A percentile compares a stretch with the other conserved stretches of the same genome.
These are phyloP conservation scores for Argya squamiceps DNA, from an alignment of 2,797 vertebrate genomes.

Conservation along the genomic window DNA sequence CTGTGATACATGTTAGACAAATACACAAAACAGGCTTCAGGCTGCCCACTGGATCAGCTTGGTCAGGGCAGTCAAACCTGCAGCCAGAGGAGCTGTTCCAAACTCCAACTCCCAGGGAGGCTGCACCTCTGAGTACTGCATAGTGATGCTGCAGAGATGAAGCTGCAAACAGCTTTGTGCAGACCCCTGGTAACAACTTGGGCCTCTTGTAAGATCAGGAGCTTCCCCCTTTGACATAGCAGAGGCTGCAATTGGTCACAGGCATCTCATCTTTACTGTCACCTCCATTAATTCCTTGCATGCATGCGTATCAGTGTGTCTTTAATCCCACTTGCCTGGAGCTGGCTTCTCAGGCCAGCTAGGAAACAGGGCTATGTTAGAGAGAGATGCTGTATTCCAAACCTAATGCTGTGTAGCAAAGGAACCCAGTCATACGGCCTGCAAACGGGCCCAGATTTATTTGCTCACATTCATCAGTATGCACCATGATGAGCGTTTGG, in stretches of 20 bases:
- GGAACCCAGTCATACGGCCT: not conserved
- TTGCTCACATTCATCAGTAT: not conserved
- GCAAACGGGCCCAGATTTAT: not conserved
- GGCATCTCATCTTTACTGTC: not conserved
- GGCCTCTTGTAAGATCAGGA: not conserved
- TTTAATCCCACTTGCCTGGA: not conserved
- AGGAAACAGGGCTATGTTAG: not conserved
- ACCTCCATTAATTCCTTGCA: not conserved
- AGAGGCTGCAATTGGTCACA: not conserved
- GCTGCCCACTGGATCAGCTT: not conserved
- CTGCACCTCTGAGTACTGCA: not conserved
- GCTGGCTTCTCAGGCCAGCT: not conserved
- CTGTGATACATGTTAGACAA: not conserved
- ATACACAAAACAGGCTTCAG: not conserved
- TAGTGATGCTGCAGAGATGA: not conserved
- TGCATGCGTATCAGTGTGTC: fast-evolving
- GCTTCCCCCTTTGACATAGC: not conserved
- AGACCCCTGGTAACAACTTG: not conserved
- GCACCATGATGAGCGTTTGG: not conserved
- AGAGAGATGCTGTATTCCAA: not conserved
- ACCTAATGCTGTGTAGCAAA: not conserved
- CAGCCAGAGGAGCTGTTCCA: not conserved
- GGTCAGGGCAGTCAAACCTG: not conserved
- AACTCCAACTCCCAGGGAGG: fast-evolving
- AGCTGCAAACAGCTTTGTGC: not conserved